Evolutionary conservation across 2,797 vertebrate genomes (phyloP), one percentile per base, ranked within the genome.

Genomic region (Tadarida brasiliensis): DNA sequence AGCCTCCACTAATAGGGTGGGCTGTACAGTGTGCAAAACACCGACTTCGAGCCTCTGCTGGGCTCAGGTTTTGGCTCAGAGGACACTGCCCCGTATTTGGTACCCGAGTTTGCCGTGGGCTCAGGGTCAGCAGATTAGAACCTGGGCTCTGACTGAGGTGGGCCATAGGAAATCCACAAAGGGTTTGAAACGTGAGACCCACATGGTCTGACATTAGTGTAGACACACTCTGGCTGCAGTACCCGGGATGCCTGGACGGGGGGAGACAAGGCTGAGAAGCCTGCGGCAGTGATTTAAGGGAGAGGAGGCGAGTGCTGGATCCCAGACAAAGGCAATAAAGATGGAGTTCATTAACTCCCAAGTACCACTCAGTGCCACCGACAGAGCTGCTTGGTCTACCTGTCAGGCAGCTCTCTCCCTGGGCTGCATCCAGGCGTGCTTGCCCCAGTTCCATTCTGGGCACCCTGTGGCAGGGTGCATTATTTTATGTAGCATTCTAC

Each of bases 121-220:
- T 87, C 57, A 11, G 26, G 19, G 16, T 89, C 20, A 80, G 12
- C 30, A 9, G 30, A 26, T 81, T 83, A 39, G 76, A 93, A 77
- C 56, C 51, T 26, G 33, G 44, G 16, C 6, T 8, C 87, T 56
- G 28, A 26, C 12, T 73, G 28, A 14, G 15, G 1, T 30, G 19
- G 67, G 51, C 35, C 12, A 26, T 5, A 20, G 65, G 16, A 89
- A 47, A 73, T 39, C 33, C 30, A 4, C 5, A 54, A 61, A 49
- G 11, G 0, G 4, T 73, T 14, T 83, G 65, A 61, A 51, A n/a
- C 0, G 0, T 10, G 47, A 90, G n/a, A 4, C 5, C 3, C 20
- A 15, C 22, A 0, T 16, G 10, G 17, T 15, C 28, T 33, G 39
- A 20, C 57, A 28, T 56, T 33, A 54, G 78, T 44, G 39, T 44